Percentiles rank a stretch among this genome's conserved stretches.
phyloP scores from a whole-genome alignment of 2,797 vertebrate genomes.

The Ambastaia sidthimunki region DNA sequence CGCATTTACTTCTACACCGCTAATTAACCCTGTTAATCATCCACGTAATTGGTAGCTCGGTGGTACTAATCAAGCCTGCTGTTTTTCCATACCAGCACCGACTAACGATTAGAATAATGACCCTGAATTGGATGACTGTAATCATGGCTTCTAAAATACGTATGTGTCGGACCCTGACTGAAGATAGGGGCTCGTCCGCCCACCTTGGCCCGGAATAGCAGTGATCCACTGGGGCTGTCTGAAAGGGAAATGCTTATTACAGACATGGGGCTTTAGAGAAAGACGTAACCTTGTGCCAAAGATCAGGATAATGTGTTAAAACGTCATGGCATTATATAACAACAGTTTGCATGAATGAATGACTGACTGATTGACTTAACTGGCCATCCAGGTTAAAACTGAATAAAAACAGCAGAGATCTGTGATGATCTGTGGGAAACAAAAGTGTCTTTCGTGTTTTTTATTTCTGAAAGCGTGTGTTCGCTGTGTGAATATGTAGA shows the following conservation, averaged over 20 bases:
- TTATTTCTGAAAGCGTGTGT: no score
- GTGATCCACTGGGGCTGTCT: slow-evolving; percentile 67
- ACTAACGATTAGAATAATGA: slow-evolving; percentile 69
- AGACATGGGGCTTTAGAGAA: slow-evolving; percentile 56
- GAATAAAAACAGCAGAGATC: no score
- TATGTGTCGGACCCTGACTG: slow-evolving; percentile 61
- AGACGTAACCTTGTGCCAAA: slow-evolving; percentile 62
- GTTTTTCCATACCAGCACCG: slow-evolving; percentile 55
- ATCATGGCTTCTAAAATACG: slow-evolving; percentile 69
- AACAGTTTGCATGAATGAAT: no score
- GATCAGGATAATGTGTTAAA: slow-evolving; percentile 56
- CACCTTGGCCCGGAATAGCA: slow-evolving; percentile 72
- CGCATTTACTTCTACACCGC: slow-evolving; percentile 36
- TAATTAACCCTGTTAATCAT: slow-evolving; percentile 61
- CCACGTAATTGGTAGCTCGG: slow-evolving; percentile 53
- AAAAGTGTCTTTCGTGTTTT: no score
- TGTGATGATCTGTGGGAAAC: no score
- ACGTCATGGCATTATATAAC: no score
- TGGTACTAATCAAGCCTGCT: slow-evolving; percentile 40
- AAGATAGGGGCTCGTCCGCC: slow-evolving; percentile 64
- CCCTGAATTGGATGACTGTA: slow-evolving; percentile 74
- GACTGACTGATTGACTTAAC: no score
- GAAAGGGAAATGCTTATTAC: slow-evolving; percentile 75
- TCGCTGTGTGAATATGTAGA: no score
- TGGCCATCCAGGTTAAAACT: no score